These are phyloP conservation scores for Hydractinia symbiolongicarpus DNA, from an alignment of 30 jellyfish, hydroid and myxozoan species.

Conservation along the genomic window DNA sequence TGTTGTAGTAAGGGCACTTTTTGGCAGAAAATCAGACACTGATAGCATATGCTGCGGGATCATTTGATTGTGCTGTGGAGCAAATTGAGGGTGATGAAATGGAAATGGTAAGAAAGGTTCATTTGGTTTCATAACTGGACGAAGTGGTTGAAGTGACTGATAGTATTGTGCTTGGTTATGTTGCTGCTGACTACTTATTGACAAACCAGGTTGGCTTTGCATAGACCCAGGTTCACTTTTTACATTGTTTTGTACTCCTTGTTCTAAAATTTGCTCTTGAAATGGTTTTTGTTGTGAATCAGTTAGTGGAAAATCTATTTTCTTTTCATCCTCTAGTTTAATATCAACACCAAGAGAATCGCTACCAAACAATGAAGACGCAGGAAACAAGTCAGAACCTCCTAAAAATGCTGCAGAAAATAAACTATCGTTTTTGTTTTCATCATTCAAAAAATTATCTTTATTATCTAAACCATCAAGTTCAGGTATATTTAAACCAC, in stretches of 20 bases:
- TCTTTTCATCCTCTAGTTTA: not conserved
- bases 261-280: not conserved
- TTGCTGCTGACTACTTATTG: not conserved
- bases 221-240: not conserved
- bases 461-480: conserved; percentile 20
- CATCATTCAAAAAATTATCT: conserved; percentile 20
- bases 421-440: conserved; percentile 31
- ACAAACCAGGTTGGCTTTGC: not conserved
- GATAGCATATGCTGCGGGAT: conserved; percentile 23
- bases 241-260: not conserved
- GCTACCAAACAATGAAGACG: conserved; percentile 16
- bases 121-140: conserved; percentile 8
- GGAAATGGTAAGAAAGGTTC: conserved; percentile 41
- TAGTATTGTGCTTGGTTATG: conserved; percentile 15
- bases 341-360: not conserved
- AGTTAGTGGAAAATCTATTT: not conserved
- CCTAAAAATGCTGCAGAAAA: conserved; percentile 32
- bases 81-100: conserved; percentile 17
- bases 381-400: conserved; percentile 29
- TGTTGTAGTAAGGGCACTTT: conserved; percentile 20
- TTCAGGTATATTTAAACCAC: conserved; percentile 33
- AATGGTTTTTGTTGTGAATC: too few species aligned
- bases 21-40: conserved; percentile 25
- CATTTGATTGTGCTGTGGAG: not conserved
- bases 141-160: conserved; percentile 25